Evolutionary conservation across 2,113 vertebrate genomes (phyloP), one percentile per base, ranked within the genome.

Genomic region (Labrus mixtus): DNA sequence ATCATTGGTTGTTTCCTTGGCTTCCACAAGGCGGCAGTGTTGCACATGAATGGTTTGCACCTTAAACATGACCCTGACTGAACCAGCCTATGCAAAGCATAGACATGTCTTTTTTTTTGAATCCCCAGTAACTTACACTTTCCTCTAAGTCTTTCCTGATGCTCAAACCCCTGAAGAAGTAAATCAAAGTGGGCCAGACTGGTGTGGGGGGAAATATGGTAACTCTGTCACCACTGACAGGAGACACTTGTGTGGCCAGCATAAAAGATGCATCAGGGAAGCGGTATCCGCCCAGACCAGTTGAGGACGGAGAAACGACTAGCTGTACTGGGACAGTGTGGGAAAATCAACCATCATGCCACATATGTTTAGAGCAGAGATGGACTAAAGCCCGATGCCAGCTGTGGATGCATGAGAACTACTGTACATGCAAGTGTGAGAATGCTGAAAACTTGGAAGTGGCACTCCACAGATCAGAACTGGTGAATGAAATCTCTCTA

Each of bases 11-110:
- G 17, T n/a, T 23, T 10, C 50, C 10, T 15, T 74, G 3, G 6
- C 6, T 25, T 55, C 89, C 92, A 91, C 86, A 72, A 43, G 89
- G 85, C 25, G 91, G 90, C 85, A 84, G 65, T 64, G 54, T 90
- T 83, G 73, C 15, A 80, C 67, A 76, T 85, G 25, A 64, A 73
- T 67, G 48, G n/a, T 29, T 37, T 23, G 6, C 15, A 66, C 6
- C 48, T 9, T 10, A 17, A 48, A 48, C 8, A 51, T 51, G 48
- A 51, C 48, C 48, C 48, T 8, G 13, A n/a, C 8, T 64, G 20
- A 78, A 66, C 54, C 25, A 58, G 59, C 22, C n/a, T 33, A 72
- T 56, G 60, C 6, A 36, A 68, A 64, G 10, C 11, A 51, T 46
- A 13, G 58, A 41, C 37, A 37, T 57, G 33, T 37, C 55, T 72